Base-by-base conservation (phyloP, 2,113 vertebrate species). In the Tetraodon nigroviridis region DNA sequence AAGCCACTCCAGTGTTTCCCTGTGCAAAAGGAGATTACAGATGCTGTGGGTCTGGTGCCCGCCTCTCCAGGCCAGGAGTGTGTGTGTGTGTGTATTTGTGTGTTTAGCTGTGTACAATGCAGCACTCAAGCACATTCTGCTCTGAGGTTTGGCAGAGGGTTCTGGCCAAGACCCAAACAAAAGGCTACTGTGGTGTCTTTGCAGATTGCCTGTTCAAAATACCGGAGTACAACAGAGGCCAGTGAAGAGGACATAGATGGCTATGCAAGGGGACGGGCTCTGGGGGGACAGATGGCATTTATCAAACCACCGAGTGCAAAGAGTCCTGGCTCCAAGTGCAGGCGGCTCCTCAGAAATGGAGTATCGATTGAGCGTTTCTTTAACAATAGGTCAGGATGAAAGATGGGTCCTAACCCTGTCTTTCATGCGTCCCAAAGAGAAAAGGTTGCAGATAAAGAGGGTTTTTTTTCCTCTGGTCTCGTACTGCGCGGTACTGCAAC, bases 11-110 rank as follows among this genome's bases (percentile, higher is more conserved):
- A 83, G 92, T 86, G 0, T 92, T 93, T 86, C 93, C 90, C 92
- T 96, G 96, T 84, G 92, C 94, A 85, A 92, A 92, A 88, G 79
- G 78, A 89, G 88, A 91, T 90, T 89, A 90, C 86, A 91, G 89
- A 84, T 87, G 88, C 86, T 83, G 66, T 75, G 79, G 76, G 82
- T 76, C 80, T 62, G 67, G 24, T 84, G 88, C 86, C 83, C 76
- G 76, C 67, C 78, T 85, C 76, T 75, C 67, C n/a, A 24, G 71
- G 81, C 86, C 74, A 84, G 77, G 69, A 75, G 65, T 51, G 45
- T 60, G 3, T 52, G 2, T 59, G 51, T 73, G 63, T 56, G 57
- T 57, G 51, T 72, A 51, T 75, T 59, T 61, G 63, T 22, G 50
- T 37, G 24, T 15, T 24, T 48, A 11, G 55, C 63, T 73, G 78